A percentile compares a stretch with the other conserved stretches of the same genome.
phyloP scores from a whole-genome alignment of 2,113 vertebrate species.

The Cebidichthys violaceus region DNA sequence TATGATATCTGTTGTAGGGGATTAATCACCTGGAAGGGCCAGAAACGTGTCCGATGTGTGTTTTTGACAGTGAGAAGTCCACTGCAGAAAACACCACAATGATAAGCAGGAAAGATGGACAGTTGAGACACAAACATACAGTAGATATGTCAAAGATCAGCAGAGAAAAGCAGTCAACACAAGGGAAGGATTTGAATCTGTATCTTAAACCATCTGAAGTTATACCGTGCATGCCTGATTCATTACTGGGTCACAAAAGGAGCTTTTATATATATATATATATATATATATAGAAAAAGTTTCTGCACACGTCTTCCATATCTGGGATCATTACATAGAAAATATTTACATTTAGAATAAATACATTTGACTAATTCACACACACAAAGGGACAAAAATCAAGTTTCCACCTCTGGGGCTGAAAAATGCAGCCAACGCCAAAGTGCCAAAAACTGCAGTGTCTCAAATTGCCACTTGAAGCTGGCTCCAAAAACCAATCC shows the following conservation, averaged over 20 bases:
- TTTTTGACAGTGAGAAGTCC: background rate
- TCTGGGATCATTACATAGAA: background rate
- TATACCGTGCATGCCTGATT: background rate
- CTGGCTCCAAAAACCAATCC: no score
- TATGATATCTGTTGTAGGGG: background rate
- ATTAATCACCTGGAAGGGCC: background rate
- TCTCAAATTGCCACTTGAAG: no score
- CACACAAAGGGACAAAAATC: background rate
- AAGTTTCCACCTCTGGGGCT: no score
- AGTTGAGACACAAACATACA: background rate
- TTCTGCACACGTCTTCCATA: background rate
- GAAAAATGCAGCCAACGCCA: no score
- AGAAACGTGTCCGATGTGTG: background rate
- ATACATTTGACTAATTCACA: background rate
- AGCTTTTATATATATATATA: background rate
- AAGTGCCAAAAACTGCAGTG: no score
- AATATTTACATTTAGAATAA: background rate
- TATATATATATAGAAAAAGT: background rate
- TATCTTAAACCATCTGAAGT: background rate
- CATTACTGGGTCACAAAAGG: background rate
- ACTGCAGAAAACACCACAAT: background rate
- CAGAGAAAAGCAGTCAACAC: background rate
- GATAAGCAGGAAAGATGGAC: background rate
- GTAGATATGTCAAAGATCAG: background rate
- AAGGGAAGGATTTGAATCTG: background rate